Conservation (phyloP, 2,113 vertebrate genomes). For the Rhinopithecus roxellana region DNA sequence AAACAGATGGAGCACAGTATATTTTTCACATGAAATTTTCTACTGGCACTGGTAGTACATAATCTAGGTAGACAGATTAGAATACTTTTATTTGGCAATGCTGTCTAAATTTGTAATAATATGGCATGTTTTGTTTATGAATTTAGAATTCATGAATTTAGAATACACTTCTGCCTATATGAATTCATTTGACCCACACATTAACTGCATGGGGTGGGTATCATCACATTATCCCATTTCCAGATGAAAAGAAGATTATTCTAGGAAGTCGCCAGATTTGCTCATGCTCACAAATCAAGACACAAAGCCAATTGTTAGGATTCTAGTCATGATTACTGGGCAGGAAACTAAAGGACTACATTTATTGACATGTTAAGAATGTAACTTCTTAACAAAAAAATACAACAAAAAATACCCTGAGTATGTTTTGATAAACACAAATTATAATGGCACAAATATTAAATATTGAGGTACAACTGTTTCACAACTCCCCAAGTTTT, state of each 20-base stretch:
- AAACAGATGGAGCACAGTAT: neutral
- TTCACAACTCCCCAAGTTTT: neutral
- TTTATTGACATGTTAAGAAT: neutral
- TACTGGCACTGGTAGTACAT: neutral
- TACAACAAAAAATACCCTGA: neutral
- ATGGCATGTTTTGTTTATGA: neutral
- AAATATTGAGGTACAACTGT: neutral
- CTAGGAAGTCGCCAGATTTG: neutral
- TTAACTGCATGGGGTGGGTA: neutral
- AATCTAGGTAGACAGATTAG: neutral
- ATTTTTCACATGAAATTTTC: neutral
- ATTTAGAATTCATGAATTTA: neutral
- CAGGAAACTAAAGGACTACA: neutral
- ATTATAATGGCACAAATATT: neutral
- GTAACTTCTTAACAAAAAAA: neutral
- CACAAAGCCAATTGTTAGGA: neutral
- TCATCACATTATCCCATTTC: neutral
- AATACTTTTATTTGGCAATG: neutral
- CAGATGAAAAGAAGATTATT: neutral
- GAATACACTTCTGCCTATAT: neutral
- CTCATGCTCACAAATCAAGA: neutral
- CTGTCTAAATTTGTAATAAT: neutral
- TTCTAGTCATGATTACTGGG: neutral
- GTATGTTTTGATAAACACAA: neutral
- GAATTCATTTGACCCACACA: neutral